These are phyloP conservation scores for Pollenia labialis DNA, from an alignment of 2,888 invertebrate genomes.

Conservation along the genomic window DNA sequence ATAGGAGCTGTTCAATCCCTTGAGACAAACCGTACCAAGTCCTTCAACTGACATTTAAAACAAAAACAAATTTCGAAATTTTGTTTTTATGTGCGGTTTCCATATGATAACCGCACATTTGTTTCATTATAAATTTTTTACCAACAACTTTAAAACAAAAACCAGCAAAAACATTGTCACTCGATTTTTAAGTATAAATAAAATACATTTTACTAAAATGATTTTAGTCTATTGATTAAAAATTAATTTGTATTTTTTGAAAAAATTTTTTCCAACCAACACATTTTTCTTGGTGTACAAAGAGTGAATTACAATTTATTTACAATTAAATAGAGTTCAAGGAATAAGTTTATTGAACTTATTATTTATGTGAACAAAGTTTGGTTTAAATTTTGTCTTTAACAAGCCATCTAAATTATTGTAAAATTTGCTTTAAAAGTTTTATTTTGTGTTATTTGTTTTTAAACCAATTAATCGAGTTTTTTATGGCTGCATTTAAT, in stretches of 20 bases:
- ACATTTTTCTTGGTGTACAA: slow-evolving; percentile 27
- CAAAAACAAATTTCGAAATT: too few relatives aligned
- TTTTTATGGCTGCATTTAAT: slow-evolving; percentile 35
- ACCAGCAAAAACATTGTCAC: too few relatives aligned
- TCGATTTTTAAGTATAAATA: too few relatives aligned
- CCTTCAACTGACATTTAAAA: too few relatives aligned
- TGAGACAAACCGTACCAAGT: too few relatives aligned
- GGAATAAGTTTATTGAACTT: slow-evolving; percentile 67
- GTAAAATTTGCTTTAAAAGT: slow-evolving; percentile 53
- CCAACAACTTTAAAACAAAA: not conserved
- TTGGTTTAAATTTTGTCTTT: slow-evolving; percentile 45
- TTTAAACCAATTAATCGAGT: slow-evolving; percentile 43
- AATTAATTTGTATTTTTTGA: too few relatives aligned
- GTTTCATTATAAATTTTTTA: not conserved
- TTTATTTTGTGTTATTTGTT: slow-evolving; percentile 18
- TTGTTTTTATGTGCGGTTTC: not conserved
- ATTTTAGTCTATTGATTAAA: too few relatives aligned
- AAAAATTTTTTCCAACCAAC: not conserved
- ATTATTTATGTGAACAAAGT: slow-evolving; percentile 46
- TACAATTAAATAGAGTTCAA: slow-evolving; percentile 61
- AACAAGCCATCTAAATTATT: slow-evolving; percentile 47
- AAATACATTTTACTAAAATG: too few relatives aligned
- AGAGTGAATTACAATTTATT: slow-evolving; percentile 35
- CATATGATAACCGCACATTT: too few relatives aligned
- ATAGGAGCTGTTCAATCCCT: too few relatives aligned